Conservation (phyloP, 2,797 vertebrate species). For the Adelosebastes latens region DNA sequence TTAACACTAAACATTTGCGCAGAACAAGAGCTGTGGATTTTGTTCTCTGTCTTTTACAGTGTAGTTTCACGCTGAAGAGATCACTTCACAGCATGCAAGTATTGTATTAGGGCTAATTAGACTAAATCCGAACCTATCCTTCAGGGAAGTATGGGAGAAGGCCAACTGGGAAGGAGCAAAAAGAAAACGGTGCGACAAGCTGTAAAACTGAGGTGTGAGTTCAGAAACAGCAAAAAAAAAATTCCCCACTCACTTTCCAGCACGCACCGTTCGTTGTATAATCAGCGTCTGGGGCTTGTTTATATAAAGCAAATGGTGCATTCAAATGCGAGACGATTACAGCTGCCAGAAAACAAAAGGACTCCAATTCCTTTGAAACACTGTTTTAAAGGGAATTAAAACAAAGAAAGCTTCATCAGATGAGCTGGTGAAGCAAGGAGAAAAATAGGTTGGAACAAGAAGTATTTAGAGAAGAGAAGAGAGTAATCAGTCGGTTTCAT, state of each 20-base stretch:
- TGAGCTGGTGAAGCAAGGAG: constrained; percentile 20
- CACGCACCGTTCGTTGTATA: not conserved
- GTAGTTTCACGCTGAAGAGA: not conserved
- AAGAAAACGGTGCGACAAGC: not conserved
- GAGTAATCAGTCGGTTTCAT: constrained; percentile 26
- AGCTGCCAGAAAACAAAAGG: constrained; percentile 51
- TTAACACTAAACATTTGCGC: not conserved
- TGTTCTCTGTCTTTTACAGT: not conserved
- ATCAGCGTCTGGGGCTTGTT: constrained; percentile 53
- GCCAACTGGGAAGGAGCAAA: not conserved
- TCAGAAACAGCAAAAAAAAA: constrained; percentile 5
- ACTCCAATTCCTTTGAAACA: constrained; percentile 33
- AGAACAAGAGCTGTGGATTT: not conserved
- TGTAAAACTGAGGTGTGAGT: constrained; percentile 12
- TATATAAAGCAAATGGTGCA: constrained; percentile 47
- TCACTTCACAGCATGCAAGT: not conserved
- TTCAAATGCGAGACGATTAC: constrained; percentile 45
- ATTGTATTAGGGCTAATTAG: not conserved
- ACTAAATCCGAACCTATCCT: not conserved
- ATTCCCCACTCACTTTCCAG: not conserved
- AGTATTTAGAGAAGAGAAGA: not conserved
- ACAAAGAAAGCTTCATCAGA: constrained; percentile 29
- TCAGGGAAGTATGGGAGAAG: not conserved
- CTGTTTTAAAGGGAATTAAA: constrained; percentile 33
- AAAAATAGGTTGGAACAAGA: not conserved